Percentiles rank a stretch among this genome's conserved stretches.
These are phyloP conservation scores for Saccopteryx leptura DNA, from an alignment of 2,113 vertebrate genomes.

Conservation along the genomic window DNA sequence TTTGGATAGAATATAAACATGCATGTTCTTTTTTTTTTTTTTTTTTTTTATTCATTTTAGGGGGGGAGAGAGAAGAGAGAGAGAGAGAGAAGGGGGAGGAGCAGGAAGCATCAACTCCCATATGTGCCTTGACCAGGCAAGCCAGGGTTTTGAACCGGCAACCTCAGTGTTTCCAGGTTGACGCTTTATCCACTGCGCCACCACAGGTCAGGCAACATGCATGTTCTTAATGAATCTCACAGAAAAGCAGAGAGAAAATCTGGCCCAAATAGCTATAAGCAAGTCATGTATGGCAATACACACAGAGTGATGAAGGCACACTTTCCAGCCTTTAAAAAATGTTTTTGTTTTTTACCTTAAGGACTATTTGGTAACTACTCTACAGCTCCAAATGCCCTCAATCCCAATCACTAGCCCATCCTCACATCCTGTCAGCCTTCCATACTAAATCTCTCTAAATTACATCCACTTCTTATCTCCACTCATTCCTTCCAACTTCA, in stretches of 20 bases:
- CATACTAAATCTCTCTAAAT: constrained; percentile 34
- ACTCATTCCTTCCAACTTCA: constrained; percentile 6
- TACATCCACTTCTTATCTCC: not conserved
- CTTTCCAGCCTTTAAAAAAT: not conserved
- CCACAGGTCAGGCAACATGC: no score
- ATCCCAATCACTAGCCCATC: not conserved
- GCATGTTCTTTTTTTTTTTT: not conserved
- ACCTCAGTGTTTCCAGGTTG: no score
- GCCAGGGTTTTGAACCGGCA: no score
- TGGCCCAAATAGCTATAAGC: not conserved
- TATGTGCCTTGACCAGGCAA: no score
- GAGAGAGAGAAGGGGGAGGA: no score
- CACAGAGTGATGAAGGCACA: not conserved
- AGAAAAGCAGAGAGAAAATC: constrained; percentile 20
- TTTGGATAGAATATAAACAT: constrained; percentile 3
- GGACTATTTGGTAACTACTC: not conserved
- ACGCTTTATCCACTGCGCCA: no score
- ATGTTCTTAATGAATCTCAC: not conserved
- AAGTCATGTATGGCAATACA: not conserved
- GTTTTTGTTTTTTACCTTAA: not conserved
- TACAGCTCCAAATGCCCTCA: not conserved
- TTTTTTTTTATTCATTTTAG: no score
- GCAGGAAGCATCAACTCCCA: no score
- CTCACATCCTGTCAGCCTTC: not conserved
- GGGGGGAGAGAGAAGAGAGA: no score